Evolutionary conservation across 2,888 invertebrate species (phyloP).

Genomic region (Magallana nippona): DNA sequence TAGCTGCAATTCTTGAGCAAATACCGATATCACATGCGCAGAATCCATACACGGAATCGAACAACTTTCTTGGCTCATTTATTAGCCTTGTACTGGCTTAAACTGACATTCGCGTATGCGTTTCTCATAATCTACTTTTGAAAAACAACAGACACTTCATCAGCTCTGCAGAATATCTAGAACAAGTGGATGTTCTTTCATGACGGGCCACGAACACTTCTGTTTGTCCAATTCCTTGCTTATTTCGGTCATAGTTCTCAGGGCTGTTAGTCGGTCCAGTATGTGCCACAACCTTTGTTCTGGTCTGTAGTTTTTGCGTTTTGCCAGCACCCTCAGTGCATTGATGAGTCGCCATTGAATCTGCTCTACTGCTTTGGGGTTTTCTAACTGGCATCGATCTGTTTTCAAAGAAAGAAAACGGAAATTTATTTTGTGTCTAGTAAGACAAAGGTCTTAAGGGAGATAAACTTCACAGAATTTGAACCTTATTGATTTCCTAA

Average conservation of each 20-base stretch:
- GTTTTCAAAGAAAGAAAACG: constrained; percentile 38
- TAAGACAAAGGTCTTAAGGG: too few species aligned
- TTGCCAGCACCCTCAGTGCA: constrained; percentile 54
- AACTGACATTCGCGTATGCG: too few species aligned
- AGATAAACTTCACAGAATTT: too few species aligned
- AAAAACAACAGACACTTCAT: background rate
- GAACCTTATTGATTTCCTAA: too few species aligned
- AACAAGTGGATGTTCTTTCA: constrained; percentile 61
- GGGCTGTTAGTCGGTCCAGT: constrained; percentile 56
- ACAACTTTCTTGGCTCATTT: too few species aligned
- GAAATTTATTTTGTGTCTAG: background rate
- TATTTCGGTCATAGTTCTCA: constrained; percentile 61
- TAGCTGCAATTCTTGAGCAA: too few species aligned
- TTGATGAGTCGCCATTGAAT: constrained; percentile 60
- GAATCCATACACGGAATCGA: too few species aligned
- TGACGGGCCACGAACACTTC: constrained; percentile 57
- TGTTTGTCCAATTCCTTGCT: constrained; percentile 54
- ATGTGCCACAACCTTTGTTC: constrained; percentile 52
- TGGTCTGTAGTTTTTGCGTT: constrained; percentile 47
- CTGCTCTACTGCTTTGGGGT: constrained; percentile 58
- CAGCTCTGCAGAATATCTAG: constrained; percentile 53
- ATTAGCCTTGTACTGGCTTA: too few species aligned
- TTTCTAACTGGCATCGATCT: constrained; percentile 63
- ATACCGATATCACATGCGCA: too few species aligned
- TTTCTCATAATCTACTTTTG: too few species aligned